Conservation (phyloP, 2,113 vertebrate genomes). For the Hippocampus abdominalis region DNA sequence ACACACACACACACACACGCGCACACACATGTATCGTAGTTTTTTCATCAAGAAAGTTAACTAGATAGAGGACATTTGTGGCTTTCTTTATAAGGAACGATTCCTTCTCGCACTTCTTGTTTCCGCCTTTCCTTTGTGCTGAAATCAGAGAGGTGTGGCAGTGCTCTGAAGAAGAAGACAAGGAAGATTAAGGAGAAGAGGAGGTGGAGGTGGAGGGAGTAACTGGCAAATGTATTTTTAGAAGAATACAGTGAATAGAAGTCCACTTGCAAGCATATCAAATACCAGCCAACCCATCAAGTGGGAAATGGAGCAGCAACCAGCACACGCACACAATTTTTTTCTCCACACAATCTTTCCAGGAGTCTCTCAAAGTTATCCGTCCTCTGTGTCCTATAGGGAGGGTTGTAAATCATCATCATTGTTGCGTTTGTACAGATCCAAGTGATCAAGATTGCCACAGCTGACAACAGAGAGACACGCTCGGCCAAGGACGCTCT, state of each 20-base stretch:
- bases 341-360: background rate
- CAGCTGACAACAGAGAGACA: conserved; percentile 91
- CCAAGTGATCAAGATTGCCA: conserved; percentile 94
- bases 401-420: background rate
- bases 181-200: conserved; percentile 2
- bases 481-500: conserved; percentile 94
- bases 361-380: background rate
- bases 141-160: conserved; percentile 48
- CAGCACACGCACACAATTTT: too few species aligned
- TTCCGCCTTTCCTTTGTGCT: conserved; percentile 21
- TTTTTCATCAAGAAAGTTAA: background rate
- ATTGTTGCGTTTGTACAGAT: conserved; percentile 66
- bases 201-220: conserved; percentile 19
- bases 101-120: conserved; percentile 6
- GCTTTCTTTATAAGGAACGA: conserved; percentile 9
- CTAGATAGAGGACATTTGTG: background rate
- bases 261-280: conserved; percentile 12
- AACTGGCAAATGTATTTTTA: conserved; percentile 29
- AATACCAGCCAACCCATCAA: background rate
- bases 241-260: conserved; percentile 32
- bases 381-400: background rate
- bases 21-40: background rate
- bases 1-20: too few species aligned
- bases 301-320: background rate
- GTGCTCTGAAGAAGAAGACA: conserved; percentile 10